A percentile compares a stretch with the other conserved stretches of the same genome.
Conservation (phyloP, 2,888 invertebrate species). For the Crossocerus cetratus region DNA sequence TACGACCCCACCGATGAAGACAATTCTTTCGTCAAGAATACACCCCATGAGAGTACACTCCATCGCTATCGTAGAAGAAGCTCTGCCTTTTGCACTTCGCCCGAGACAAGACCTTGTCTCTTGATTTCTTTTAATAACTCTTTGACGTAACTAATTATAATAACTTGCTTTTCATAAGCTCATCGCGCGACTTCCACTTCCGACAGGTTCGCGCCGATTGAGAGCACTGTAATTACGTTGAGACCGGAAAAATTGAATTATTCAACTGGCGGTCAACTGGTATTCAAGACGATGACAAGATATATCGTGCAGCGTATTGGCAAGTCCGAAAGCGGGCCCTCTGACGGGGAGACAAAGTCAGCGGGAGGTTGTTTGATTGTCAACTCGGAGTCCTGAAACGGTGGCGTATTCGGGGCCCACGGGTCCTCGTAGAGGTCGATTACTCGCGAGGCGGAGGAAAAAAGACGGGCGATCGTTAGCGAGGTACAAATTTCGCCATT, state of each 20-base stretch:
- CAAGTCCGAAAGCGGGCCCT: neutral
- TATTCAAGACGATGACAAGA: too few species aligned
- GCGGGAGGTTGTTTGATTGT: slow-evolving; percentile 3
- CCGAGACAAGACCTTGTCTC: too few species aligned
- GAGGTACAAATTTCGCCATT: slow-evolving; percentile 77
- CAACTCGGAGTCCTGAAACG: slow-evolving; percentile 6
- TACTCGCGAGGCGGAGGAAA: slow-evolving; percentile 46
- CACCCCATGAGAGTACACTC: slow-evolving; percentile 74
- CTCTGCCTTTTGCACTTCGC: too few species aligned
- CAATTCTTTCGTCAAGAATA: slow-evolving; percentile 63
- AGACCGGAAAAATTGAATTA: too few species aligned
- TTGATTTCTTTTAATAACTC: too few species aligned
- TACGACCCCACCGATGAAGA: slow-evolving; percentile 70
- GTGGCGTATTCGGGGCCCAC: neutral
- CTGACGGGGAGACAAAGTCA: neutral
- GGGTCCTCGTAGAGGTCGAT: slow-evolving; percentile 7
- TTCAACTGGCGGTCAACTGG: too few species aligned
- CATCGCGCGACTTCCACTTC: too few species aligned
- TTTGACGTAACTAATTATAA: too few species aligned
- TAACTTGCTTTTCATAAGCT: too few species aligned
- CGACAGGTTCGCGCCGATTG: too few species aligned
- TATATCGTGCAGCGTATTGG: neutral
- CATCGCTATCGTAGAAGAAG: slow-evolving; percentile 51
- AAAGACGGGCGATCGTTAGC: slow-evolving; percentile 73
- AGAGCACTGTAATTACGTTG: too few species aligned